Conservation (phyloP, 2,113 vertebrate genomes). For the Calidris pugnax region DNA sequence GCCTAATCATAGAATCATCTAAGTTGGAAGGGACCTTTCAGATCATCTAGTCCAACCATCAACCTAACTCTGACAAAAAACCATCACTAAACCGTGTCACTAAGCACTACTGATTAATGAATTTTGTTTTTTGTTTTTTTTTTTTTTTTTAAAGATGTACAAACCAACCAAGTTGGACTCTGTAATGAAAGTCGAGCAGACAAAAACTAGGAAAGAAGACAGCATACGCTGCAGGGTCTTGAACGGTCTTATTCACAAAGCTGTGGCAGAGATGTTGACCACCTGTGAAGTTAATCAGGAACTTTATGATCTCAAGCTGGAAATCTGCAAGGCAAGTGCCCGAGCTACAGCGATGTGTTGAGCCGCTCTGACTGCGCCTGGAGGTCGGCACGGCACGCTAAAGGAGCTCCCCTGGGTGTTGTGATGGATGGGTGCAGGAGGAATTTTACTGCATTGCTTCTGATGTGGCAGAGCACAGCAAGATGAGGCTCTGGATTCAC, state of each 20-base stretch:
- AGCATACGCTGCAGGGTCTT: conserved; percentile 70
- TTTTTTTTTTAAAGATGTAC: conserved; percentile 33
- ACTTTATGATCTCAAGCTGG: conserved; percentile 75
- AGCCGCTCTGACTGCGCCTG: fast-evolving
- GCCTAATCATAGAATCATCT: not conserved
- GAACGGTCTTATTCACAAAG: conserved; percentile 77
- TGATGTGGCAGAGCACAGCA: not conserved
- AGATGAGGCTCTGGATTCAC: not conserved
- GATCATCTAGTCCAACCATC: no score
- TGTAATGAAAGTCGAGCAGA: conserved; percentile 8
- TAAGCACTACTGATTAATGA: not conserved
- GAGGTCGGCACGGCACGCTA: fast-evolving
- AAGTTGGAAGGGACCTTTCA: no score
- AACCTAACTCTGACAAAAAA: no score
- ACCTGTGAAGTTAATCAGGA: conserved; percentile 79
- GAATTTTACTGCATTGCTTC: not conserved
- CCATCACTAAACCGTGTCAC: no score
- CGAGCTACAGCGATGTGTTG: not conserved
- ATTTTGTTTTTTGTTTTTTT: not conserved
- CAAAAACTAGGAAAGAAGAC: conserved; percentile 71
- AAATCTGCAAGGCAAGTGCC: conserved; percentile 80
- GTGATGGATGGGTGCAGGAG: not conserved
- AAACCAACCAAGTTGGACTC: conserved; percentile 12
- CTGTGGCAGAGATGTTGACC: conserved; percentile 72
- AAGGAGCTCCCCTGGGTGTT: not conserved